Percentiles rank a stretch among this genome's conserved stretches.
These are phyloP conservation scores for Grallaria varia DNA, from an alignment of 2,113 vertebrate species.

Conservation along the genomic window DNA sequence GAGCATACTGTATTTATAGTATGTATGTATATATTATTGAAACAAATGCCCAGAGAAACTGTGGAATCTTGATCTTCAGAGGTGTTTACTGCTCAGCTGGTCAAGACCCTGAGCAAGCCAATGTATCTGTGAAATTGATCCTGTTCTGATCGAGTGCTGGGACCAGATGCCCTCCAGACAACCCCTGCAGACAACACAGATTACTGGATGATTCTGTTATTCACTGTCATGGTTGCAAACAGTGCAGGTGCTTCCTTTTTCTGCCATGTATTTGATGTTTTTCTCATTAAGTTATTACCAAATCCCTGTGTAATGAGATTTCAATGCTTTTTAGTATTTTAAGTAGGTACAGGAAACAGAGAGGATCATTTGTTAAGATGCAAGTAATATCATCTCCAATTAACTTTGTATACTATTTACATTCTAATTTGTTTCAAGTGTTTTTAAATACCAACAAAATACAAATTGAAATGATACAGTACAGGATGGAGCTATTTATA, in stretches of 20 bases:
- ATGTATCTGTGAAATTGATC: not conserved
- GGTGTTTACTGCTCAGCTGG: not conserved
- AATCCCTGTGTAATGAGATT: not conserved
- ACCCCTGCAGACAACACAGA: not conserved
- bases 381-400: not conserved
- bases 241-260: conserved; percentile 47
- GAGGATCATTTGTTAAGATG: not conserved
- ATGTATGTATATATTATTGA: not conserved
- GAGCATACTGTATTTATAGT: not conserved
- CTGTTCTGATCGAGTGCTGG: not conserved
- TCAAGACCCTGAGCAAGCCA: not conserved
- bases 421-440: not conserved
- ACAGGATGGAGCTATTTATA: not conserved
- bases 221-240: conserved; percentile 54
- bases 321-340: conserved; percentile 3
- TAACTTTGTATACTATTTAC: not conserved
- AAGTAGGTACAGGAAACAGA: conserved; percentile 7
- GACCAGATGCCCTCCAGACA: conserved; percentile 46
- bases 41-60: not conserved
- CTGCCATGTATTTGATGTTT: conserved; percentile 29
- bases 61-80: not conserved
- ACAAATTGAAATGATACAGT: not conserved
- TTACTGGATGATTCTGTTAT: conserved; percentile 15
- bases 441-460: not conserved
- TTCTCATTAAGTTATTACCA: conserved; percentile 8